These are phyloP conservation scores for Colinus virginianus DNA, from an alignment of 2,113 vertebrate genomes.

Conservation along the genomic window DNA sequence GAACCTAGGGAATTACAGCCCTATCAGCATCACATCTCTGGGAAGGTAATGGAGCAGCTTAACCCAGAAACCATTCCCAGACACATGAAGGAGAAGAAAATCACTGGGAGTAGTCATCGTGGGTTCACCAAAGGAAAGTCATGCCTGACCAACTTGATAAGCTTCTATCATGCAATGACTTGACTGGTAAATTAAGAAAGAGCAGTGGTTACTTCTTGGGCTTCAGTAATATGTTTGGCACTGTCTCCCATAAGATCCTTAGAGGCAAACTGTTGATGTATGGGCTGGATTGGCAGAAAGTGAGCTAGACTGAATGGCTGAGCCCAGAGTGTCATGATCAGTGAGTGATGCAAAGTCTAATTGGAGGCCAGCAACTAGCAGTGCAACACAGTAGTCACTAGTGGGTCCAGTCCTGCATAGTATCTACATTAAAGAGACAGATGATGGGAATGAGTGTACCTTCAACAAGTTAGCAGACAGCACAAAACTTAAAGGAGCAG, in stretches of 20 bases:
- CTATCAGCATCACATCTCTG: neutral
- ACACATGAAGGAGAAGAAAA: neutral
- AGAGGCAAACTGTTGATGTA: neutral
- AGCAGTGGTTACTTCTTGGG: neutral
- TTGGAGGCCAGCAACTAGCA: neutral
- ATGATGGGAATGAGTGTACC: neutral
- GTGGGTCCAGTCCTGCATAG: neutral
- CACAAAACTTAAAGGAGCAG: neutral
- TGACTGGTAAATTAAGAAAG: neutral
- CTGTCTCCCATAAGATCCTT: neutral
- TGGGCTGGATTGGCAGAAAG: neutral
- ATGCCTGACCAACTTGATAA: neutral
- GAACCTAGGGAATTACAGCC: neutral
- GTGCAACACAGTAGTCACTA: neutral
- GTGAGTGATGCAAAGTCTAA: neutral
- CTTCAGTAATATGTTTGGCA: neutral
- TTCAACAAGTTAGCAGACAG: neutral
- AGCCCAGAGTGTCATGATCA: neutral
- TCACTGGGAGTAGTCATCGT: neutral
- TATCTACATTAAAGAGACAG: neutral
- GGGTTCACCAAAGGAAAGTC: neutral
- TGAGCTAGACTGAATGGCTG: neutral
- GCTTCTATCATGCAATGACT: neutral
- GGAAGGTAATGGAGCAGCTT: neutral
- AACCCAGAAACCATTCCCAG: neutral